These are phyloP conservation scores for Empidonax traillii DNA, from an alignment of 2,113 vertebrate genomes.

Conservation along the genomic window DNA sequence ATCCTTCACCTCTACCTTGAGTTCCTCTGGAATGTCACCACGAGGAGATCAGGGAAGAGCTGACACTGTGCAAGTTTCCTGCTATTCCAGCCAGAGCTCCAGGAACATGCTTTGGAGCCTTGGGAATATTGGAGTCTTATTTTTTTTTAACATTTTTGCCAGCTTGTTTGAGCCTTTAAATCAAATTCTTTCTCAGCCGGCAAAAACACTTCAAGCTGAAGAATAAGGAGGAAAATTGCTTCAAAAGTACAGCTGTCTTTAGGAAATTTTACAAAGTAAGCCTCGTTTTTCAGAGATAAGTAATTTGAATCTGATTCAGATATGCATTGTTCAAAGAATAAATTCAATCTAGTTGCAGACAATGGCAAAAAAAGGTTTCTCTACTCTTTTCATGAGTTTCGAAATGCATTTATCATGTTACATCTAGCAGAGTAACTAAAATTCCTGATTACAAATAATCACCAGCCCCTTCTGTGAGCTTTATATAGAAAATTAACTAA, in stretches of 20 bases:
- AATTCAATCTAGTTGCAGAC: constrained; percentile 3
- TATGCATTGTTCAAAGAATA: constrained; percentile 1
- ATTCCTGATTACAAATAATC: background rate
- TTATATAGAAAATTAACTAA: background rate
- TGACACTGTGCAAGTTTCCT: background rate
- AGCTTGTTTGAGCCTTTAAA: constrained; percentile 15
- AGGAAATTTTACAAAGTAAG: constrained; percentile 20
- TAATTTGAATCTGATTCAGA: constrained; percentile 45
- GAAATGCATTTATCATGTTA: background rate
- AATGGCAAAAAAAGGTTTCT: constrained; percentile 20
- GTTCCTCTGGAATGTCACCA: background rate
- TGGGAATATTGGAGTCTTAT: background rate
- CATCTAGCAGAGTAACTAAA: background rate
- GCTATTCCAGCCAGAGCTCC: background rate
- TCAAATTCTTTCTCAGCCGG: background rate
- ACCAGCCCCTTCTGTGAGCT: background rate
- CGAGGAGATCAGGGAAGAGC: background rate
- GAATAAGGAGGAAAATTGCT: constrained; percentile 7
- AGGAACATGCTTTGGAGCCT: background rate
- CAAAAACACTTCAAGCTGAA: constrained; percentile 13
- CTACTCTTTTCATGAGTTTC: background rate
- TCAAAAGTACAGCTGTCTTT: background rate
- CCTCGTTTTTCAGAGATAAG: background rate
- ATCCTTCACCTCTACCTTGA: background rate
- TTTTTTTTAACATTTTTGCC: background rate